phyloP scores from a whole-genome alignment of 2,113 vertebrate genomes.

The Malurus cyaneus region DNA sequence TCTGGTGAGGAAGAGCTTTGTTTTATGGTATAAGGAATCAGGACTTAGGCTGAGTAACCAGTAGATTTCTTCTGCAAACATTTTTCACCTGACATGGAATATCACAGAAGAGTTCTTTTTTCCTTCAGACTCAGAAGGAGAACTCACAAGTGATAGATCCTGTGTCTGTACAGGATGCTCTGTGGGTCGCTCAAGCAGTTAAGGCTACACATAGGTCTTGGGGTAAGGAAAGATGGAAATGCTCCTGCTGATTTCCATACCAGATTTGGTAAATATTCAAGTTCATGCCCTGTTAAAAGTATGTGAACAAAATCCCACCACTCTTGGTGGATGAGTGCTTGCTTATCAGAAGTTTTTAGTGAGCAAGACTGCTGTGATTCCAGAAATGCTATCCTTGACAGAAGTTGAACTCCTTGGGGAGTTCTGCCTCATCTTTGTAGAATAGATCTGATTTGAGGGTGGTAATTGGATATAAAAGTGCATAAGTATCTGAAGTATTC shows the following conservation, averaged over 20 bases:
- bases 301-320: not conserved
- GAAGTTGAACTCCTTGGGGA: not conserved
- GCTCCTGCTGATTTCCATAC: not conserved
- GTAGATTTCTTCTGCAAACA: not conserved
- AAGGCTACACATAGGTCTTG: not conserved
- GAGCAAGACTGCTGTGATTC: not conserved
- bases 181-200: not conserved
- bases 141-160: not conserved
- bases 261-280: not conserved
- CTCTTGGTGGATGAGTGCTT: not conserved
- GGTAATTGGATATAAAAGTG: not conserved
- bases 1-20: not conserved
- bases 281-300: not conserved
- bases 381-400: not conserved
- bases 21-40: not conserved
- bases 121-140: not conserved
- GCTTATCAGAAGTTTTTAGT: not conserved
- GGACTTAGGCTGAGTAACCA: not conserved
- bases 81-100: not conserved
- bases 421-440: not conserved
- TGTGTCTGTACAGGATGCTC: not conserved
- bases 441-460: not conserved
- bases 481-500: slow-evolving; percentile 13
- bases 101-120: not conserved
- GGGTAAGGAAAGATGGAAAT: not conserved